Evolutionary conservation across 1,140 invertebrate genomes (phyloP), one percentile per base, ranked within the genome.

Genomic region (Pectinophora gossypiella): DNA sequence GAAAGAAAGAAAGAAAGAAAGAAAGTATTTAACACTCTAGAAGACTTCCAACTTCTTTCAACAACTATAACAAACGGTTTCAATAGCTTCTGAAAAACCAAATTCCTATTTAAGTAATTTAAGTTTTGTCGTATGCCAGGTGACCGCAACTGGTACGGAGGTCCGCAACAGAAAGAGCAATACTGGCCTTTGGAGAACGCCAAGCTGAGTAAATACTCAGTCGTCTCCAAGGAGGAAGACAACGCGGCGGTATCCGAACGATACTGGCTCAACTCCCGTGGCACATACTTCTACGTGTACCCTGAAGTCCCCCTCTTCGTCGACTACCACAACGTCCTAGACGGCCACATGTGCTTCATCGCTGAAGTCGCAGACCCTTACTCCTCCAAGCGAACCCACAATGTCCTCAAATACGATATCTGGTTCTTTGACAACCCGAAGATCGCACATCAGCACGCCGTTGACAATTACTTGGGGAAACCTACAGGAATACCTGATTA

Each of bases 251-350:
- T 95, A 1, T 69, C 90, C 0, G 94, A 95, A 66, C 89, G 91
- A 10, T 94, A 94, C 61, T 95, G 93, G 93, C 62, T 95, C 1
- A 92, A 89, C 35, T 91, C 92, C 15, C 80, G 86, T 48, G 94
- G 93, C 5, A 76, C 88, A 44, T 90, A 90, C 46, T 71, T 94
- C 5, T 89, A 78, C 54, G 90, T 92, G 0, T 82, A 91, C 23
- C 79, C 89, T 15, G 82, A 79, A 22, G 88, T 88, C 4, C 93
- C 93, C 0, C 73, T 95, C 0, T 94, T 93, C 60, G 83, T 94
- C 1, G 91, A 92, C 62, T 91, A 93, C 61, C 93, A 93, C 64
- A 80, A 19, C 72, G 89, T 44, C 62, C 72, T 45, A 9, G 64
- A 76, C 45, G 84, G 87, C 15, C 67, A 88, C 52, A 43, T 93